Percentiles rank a stretch among this genome's conserved stretches.
phyloP scores from a whole-genome alignment of 2,113 vertebrate species.

The Syngnathus floridae region DNA sequence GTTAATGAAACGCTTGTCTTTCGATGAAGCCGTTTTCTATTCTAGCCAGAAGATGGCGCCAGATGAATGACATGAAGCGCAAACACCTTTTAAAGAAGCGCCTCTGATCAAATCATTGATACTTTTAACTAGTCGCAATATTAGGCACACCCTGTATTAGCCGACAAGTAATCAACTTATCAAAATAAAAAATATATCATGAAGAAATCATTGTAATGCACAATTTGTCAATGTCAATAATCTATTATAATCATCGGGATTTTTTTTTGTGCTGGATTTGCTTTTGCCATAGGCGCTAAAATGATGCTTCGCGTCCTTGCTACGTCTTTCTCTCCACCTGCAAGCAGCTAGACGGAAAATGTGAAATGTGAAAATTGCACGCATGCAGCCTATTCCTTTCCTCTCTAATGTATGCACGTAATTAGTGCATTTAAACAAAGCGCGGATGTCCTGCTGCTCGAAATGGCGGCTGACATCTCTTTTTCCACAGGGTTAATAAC shows the following conservation, averaged over 20 bases:
- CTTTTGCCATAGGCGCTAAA: conserved; percentile 10
- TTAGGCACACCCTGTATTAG: neutral
- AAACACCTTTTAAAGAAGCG: neutral
- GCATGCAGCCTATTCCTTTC: conserved; percentile 37
- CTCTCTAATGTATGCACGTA: conserved; percentile 69
- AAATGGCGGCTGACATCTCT: conserved; percentile 78
- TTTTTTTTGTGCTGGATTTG: neutral
- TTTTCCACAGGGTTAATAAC: conserved; percentile 80
- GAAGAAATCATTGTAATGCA: neutral
- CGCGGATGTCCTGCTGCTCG: conserved; percentile 76
- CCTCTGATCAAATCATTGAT: conserved; percentile 2
- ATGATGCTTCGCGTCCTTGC: conserved; percentile 27
- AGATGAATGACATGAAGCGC: conserved; percentile 58
- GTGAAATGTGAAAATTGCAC: conserved; percentile 69
- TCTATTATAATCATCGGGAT: neutral
- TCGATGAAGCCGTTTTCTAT: neutral
- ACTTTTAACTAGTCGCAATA: neutral
- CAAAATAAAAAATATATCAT: neutral
- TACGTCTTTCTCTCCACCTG: conserved; percentile 60
- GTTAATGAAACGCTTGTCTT: neutral
- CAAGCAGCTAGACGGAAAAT: conserved; percentile 63
- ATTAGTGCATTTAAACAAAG: conserved; percentile 82
- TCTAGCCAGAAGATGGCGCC: conserved; percentile 87
- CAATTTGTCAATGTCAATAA: neutral
- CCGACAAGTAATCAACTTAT: neutral